Percentiles rank a stretch among this genome's conserved stretches.
phyloP scores from a whole-genome alignment of 2,797 vertebrate genomes.

The Rhincodon typus region DNA sequence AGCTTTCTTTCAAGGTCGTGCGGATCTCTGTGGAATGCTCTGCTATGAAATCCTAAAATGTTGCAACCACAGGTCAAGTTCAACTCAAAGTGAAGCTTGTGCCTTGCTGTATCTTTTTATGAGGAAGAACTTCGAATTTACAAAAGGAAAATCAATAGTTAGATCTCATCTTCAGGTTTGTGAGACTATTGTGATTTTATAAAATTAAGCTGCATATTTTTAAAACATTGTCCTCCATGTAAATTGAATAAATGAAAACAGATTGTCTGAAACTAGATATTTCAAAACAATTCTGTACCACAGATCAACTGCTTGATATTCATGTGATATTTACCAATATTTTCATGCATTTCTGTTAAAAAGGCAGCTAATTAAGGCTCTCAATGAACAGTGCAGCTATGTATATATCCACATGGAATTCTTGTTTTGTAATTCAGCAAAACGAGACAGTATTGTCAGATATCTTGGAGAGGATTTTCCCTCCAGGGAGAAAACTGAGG shows the following conservation, averaged over 20 bases:
- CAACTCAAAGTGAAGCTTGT: constrained; percentile 86
- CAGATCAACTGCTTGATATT: background rate
- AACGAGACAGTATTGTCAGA: background rate
- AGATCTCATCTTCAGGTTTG: constrained; percentile 93
- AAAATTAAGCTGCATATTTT: background rate
- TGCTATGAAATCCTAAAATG: constrained; percentile 97
- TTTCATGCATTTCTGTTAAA: background rate
- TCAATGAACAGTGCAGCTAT: background rate
- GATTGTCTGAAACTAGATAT: background rate
- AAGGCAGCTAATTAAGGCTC: background rate
- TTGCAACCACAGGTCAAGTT: constrained; percentile 90
- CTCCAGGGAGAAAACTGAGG: too few relatives aligned
- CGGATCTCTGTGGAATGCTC: constrained; percentile 88
- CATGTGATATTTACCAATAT: background rate
- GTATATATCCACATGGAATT: background rate
- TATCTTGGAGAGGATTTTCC: background rate
- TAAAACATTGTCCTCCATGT: background rate
- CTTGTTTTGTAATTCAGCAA: background rate
- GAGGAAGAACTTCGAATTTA: constrained; percentile 98
- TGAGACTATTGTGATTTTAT: background rate
- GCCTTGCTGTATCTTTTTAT: constrained; percentile 96
- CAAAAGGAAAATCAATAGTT: constrained; percentile 92
- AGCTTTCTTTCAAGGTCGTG: constrained; percentile 92
- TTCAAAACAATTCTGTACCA: background rate
- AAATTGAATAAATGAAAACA: background rate